Evolutionary conservation across 2,113 vertebrate species (phyloP), one percentile per base, ranked within the genome.

Genomic region (Calcarius ornatus): DNA sequence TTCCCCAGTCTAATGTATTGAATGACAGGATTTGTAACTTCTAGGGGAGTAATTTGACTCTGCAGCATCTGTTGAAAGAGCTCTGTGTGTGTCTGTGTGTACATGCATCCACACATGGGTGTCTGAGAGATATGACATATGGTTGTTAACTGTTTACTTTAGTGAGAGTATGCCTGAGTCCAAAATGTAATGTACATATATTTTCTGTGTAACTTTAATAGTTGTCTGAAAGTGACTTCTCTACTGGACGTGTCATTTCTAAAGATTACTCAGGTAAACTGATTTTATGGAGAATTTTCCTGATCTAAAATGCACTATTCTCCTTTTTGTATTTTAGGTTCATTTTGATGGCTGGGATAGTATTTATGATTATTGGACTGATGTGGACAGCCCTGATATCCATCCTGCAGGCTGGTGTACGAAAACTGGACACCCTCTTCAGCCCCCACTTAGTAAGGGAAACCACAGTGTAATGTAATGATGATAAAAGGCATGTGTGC

Each of bases 291-390:
- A 66, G 15, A 73, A 30, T 53, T 71, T 95, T 91, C 37, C 19
- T 92, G 14, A 81, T 48, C 48, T 86, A 22, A 80, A 81, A 37
- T 79, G 1, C 64, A 5, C 48, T 82, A 3, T 95, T 69, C 56
- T 81, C 71, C 19, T 42, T 76, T 84, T 88, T 42, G 40, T 10
- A 25, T 72, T 87, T 68, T 81, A 99, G 98, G 95, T 99, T 64
- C 98, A 99, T 95, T 98, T 98, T 95, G 98, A 99, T 84, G 98
- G 98, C 94, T 99, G 98, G 98, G 98, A 97, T 51, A 97, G 96
- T 83, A 98, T 98, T 93, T 98, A 98, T 64, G 98, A 99, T 95
- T 98, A 98, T 93, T 99, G 98, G 98, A 96, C 97, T 92, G 98
- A 99, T 82, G 97, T 98, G 7, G 98, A 99, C 94, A 98, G 97